These are phyloP conservation scores for Caenorhabditis japonica DNA, from an alignment of 2,888 invertebrate genomes.

Conservation along the genomic window DNA sequence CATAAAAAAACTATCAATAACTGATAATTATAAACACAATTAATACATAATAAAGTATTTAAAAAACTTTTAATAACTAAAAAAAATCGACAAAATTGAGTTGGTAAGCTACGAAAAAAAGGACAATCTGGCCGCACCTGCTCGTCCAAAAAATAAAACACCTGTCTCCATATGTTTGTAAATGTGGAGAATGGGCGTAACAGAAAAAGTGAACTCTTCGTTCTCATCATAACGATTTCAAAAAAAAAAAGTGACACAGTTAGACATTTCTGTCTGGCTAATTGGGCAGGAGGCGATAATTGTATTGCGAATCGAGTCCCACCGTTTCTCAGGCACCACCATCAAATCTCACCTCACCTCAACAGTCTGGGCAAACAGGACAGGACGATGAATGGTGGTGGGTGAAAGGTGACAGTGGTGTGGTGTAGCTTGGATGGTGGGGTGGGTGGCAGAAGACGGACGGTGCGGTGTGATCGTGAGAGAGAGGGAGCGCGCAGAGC, in stretches of 20 bases:
- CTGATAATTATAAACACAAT: no score
- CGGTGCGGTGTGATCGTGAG: neutral
- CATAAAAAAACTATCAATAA: no score
- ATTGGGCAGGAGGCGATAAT: slow-evolving; percentile 35
- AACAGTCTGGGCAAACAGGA: slow-evolving; percentile 2
- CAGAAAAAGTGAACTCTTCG: neutral
- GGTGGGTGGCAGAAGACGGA: slow-evolving; percentile 14
- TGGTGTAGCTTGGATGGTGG: slow-evolving; percentile 3
- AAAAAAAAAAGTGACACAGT: slow-evolving; percentile 4
- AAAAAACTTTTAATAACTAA: no score
- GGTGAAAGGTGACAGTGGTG: neutral
- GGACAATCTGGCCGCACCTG: no score
- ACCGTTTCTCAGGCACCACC: no score
- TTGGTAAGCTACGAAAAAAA: no score
- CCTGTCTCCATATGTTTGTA: slow-evolving; percentile 38
- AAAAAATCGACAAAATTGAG: no score
- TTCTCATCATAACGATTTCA: slow-evolving; percentile 3
- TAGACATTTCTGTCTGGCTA: slow-evolving; percentile 23
- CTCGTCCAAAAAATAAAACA: slow-evolving; percentile 22
- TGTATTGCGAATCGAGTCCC: no score
- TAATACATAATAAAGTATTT: no score
- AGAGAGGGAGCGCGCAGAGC: slow-evolving; percentile 11
- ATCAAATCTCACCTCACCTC: no score
- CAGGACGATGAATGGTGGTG: neutral
- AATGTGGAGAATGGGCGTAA: neutral